Evolutionary conservation across 2,113 vertebrate genomes (phyloP).

Genomic region (Furnarius figulus): DNA sequence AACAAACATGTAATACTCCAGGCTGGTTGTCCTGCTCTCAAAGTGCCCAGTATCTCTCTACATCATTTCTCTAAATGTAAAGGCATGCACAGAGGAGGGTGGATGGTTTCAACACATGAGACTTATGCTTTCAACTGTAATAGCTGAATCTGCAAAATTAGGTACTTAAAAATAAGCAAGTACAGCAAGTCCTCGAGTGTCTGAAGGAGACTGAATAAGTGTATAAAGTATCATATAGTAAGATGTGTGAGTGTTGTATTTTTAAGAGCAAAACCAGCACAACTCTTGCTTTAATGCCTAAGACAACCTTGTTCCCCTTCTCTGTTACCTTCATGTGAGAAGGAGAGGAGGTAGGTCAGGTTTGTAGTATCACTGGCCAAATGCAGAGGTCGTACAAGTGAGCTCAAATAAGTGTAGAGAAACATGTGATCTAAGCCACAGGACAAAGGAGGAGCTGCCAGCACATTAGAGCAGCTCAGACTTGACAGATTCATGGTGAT

Average conservation of each 20-base stretch:
- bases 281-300: neutral
- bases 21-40: neutral
- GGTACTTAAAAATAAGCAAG: neutral
- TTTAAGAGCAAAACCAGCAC: neutral
- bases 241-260: neutral
- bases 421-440: neutral
- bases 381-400: neutral
- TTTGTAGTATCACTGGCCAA: neutral
- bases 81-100: rapidly evolving
- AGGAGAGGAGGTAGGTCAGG: neutral
- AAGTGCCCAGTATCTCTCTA: neutral
- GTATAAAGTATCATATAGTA: neutral
- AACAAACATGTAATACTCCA: neutral
- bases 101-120: neutral
- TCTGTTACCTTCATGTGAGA: neutral
- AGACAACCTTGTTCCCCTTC: neutral
- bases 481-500: neutral
- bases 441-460: neutral
- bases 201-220: neutral
- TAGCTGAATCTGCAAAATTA: neutral
- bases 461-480: neutral
- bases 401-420: neutral
- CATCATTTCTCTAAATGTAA: neutral
- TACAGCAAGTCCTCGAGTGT: neutral
- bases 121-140: neutral